phyloP scores from a whole-genome alignment of 2,888 invertebrate genomes.

The Ctenicera cuprea region DNA sequence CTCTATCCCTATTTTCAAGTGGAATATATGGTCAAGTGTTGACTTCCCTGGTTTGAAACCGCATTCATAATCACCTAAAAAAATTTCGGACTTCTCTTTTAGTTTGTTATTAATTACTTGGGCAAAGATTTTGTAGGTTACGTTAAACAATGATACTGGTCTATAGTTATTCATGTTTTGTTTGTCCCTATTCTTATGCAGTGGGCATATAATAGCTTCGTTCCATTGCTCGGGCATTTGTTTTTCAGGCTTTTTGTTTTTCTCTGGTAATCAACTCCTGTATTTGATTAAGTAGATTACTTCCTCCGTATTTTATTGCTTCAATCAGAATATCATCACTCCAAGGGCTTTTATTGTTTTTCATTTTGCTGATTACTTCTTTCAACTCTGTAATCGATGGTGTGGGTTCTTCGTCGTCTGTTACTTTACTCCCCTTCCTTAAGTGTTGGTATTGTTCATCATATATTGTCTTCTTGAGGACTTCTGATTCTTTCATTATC shows the following conservation, averaged over 20 bases:
- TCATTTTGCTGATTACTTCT: no score
- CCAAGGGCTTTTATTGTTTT: no score
- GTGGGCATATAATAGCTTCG: background rate
- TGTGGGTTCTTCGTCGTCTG: background rate
- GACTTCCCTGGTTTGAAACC: slow-evolving; percentile 8
- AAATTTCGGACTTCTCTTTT: background rate
- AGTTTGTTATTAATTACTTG: background rate
- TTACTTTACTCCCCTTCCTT: background rate
- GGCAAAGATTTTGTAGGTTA: slow-evolving; percentile 2
- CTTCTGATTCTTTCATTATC: background rate
- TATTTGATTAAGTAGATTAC: background rate
- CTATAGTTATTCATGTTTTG: slow-evolving; percentile 4
- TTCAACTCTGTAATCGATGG: background rate
- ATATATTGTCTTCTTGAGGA: background rate
- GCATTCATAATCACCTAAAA: background rate
- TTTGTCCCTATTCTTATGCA: background rate
- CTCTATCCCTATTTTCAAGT: background rate
- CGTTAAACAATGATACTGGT: slow-evolving; percentile 1
- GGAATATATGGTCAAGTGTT: slow-evolving; percentile 10
- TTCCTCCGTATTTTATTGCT: background rate
- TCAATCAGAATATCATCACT: background rate
- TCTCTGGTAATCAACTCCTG: background rate
- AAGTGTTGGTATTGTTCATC: background rate
- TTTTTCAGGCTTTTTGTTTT: background rate
- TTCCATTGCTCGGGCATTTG: background rate